Evolutionary conservation across 2,113 vertebrate genomes (phyloP).

Genomic region (Cynocephalus volans): DNA sequence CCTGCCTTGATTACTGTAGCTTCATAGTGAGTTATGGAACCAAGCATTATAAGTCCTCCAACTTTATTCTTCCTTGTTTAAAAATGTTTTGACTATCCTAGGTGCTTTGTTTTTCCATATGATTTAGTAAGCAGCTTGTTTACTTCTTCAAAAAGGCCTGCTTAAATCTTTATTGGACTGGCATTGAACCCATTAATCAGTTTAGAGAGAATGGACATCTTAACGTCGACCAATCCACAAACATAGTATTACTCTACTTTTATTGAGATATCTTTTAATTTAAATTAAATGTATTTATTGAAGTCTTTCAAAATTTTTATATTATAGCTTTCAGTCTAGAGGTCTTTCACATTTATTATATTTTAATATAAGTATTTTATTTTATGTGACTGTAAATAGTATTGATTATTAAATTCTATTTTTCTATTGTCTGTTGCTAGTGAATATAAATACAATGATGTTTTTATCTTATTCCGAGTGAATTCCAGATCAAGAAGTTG

Average conservation of each 20-base stretch:
- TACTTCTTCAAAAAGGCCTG: not conserved
- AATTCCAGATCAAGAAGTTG: not conserved
- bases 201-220: not conserved
- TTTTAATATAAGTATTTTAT: not conserved
- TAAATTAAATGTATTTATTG: not conserved
- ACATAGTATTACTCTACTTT: not conserved
- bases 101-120: not conserved
- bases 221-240: not conserved
- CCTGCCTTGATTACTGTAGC: not conserved
- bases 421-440: not conserved
- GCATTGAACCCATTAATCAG: not conserved
- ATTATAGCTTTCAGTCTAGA: not conserved
- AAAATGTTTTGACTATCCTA: not conserved
- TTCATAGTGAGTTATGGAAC: not conserved
- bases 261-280: not conserved
- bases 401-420: not conserved
- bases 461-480: not conserved
- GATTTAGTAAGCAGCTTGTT: not conserved
- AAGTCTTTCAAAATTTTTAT: not conserved
- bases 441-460: not conserved
- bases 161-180: not conserved
- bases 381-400: not conserved
- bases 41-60: not conserved
- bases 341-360: not conserved
- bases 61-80: not conserved